phyloP scores from a whole-genome alignment of 1,140 invertebrate genomes.

The Acyrthosiphon pisum region DNA sequence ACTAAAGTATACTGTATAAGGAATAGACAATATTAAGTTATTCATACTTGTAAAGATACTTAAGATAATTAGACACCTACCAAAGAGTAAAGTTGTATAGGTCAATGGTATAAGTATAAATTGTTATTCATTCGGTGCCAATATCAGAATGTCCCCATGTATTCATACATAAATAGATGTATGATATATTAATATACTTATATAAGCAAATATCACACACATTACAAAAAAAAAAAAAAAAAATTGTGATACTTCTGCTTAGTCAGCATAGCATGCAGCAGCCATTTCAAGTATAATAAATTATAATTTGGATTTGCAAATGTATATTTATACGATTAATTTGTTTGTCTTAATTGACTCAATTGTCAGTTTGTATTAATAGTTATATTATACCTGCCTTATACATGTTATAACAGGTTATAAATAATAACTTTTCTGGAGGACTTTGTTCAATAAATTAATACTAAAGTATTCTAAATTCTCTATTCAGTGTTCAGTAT shows the following conservation, averaged over 20 bases:
- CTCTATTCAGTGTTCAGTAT: neutral
- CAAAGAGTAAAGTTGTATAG: too few species aligned
- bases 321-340: neutral
- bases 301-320: neutral
- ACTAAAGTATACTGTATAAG: too few species aligned
- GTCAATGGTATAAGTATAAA: neutral
- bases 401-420: conserved; percentile 1
- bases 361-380: neutral
- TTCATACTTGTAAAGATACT: neutral
- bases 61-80: neutral
- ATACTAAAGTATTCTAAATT: conserved; percentile 13
- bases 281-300: neutral
- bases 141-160: neutral
- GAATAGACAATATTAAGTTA: too few species aligned
- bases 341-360: neutral
- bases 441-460: neutral
- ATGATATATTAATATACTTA: too few species aligned
- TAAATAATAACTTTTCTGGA: neutral
- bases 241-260: neutral
- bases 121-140: neutral
- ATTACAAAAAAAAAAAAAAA: neutral
- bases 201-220: neutral
- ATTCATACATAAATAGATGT: neutral
- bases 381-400: neutral
- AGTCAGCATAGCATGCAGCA: neutral